phyloP scores from a whole-genome alignment of 1,140 invertebrate species.

The Trachymyrmex cornetzi region DNA sequence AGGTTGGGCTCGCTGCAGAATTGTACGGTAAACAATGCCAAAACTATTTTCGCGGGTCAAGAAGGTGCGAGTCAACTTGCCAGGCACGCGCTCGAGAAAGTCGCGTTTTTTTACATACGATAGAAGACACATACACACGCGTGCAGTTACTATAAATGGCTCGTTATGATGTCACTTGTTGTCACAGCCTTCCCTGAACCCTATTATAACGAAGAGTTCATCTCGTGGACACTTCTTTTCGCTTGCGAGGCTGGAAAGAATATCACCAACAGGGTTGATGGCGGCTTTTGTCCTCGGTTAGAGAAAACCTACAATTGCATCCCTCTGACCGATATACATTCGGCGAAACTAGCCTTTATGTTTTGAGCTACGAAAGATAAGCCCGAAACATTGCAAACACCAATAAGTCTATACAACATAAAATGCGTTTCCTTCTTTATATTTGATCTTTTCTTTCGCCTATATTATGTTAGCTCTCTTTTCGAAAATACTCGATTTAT shows the following conservation, averaged over 20 bases:
- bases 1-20: slow-evolving; percentile 8
- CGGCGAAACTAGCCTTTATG: not conserved
- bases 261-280: slow-evolving; percentile 27
- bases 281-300: slow-evolving; percentile 30
- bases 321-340: slow-evolving; percentile 17
- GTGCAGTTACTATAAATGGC: slow-evolving; percentile 71
- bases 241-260: slow-evolving; percentile 31
- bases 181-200: slow-evolving; percentile 43
- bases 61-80: slow-evolving; percentile 66
- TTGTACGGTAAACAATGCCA: slow-evolving; percentile 73
- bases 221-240: slow-evolving; percentile 25
- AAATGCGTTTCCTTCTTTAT: not conserved
- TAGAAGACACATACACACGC: not conserved
- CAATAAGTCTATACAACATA: slow-evolving; percentile 22
- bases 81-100: slow-evolving; percentile 70
- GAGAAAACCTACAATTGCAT: slow-evolving; percentile 37
- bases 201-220: slow-evolving; percentile 58
- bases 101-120: slow-evolving; percentile 72
- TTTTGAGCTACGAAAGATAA: slow-evolving; percentile 43
- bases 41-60: slow-evolving; percentile 74
- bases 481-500: not conserved
- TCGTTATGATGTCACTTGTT: slow-evolving; percentile 74
- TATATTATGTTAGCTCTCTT: not conserved
- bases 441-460: slow-evolving; percentile 1
- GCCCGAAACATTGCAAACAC: slow-evolving; percentile 1